Evolutionary conservation across 2,888 invertebrate genomes (phyloP).

Genomic region (Aspidiotus destructor): DNA sequence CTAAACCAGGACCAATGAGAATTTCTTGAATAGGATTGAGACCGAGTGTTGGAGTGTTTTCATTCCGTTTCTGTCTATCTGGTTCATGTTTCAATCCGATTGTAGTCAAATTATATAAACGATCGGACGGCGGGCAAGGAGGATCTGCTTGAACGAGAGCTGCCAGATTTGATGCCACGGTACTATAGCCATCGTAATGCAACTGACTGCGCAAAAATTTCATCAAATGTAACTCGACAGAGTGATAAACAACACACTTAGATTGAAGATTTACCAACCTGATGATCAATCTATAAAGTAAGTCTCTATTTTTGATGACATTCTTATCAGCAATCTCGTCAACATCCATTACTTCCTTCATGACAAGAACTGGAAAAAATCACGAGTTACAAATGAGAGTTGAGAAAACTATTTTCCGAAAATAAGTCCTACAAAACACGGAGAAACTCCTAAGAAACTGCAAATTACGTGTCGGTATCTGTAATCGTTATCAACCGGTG

Average conservation of each 20-base stretch:
- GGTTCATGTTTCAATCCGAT: constrained; percentile 78
- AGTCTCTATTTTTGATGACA: constrained; percentile 68
- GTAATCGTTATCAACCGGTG: too few relatives aligned
- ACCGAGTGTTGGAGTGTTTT: constrained; percentile 46
- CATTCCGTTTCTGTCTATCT: constrained; percentile 50
- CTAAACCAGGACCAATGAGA: constrained; percentile 56
- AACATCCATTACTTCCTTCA: constrained; percentile 20
- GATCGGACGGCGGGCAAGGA: constrained; percentile 91
- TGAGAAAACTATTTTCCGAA: background rate
- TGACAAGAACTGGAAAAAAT: background rate
- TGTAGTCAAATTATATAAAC: constrained; percentile 69
- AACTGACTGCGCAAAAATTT: constrained; percentile 65
- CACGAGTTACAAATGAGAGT: background rate
- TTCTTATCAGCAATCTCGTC: constrained; percentile 22
- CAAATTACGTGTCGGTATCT: background rate
- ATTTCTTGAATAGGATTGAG: constrained; percentile 52
- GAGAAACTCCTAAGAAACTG: background rate
- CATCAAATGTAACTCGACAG: background rate
- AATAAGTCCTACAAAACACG: background rate
- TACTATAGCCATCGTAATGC: constrained; percentile 93
- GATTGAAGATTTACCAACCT: constrained; percentile 53
- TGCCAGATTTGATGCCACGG: constrained; percentile 76
- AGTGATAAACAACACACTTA: background rate
- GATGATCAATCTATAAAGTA: constrained; percentile 81
- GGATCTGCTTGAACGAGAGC: constrained; percentile 81